phyloP scores from a whole-genome alignment of 2,797 vertebrate species.

The Eospalax fontanierii region DNA sequence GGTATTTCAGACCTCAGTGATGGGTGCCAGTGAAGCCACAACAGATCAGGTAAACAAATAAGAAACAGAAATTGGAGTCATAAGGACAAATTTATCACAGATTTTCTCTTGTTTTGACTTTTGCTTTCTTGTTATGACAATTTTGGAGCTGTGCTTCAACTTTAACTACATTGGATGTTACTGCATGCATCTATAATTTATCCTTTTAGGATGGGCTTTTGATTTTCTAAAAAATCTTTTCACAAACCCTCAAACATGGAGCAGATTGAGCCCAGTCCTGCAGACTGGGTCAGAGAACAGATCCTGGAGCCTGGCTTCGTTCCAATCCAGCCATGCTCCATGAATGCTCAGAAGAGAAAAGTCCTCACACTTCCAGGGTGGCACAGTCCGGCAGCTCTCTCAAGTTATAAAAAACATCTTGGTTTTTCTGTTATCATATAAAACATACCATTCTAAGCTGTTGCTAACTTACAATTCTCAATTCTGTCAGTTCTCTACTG shows the following conservation, averaged over 20 bases:
- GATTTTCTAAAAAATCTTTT: conserved; percentile 35
- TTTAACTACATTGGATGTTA: conserved; percentile 41
- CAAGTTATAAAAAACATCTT: conserved; percentile 6
- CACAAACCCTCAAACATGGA: not conserved
- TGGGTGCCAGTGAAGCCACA: not conserved
- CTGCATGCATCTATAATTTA: not conserved
- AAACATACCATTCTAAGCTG: conserved; percentile 31
- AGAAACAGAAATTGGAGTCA: conserved; percentile 3
- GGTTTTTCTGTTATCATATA: not conserved
- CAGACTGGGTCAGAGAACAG: not conserved
- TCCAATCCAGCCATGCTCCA: not conserved
- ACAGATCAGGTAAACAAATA: not conserved
- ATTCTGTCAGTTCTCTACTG: not conserved
- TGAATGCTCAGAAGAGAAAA: not conserved
- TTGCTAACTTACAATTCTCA: conserved; percentile 22
- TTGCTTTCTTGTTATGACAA: conserved; percentile 56
- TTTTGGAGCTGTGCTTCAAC: conserved; percentile 29
- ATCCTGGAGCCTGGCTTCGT: not conserved
- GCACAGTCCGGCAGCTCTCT: conserved; percentile 19
- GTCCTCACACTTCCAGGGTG: not conserved
- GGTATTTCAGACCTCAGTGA: not conserved
- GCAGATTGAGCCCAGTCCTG: not conserved
- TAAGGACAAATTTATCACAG: not conserved
- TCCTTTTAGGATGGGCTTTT: not conserved
- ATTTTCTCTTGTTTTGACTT: not conserved